A percentile compares a stretch with the other conserved stretches of the same genome.
Evolutionary conservation across 2,113 vertebrate species (phyloP).

Genomic region (Dinomys branickii): DNA sequence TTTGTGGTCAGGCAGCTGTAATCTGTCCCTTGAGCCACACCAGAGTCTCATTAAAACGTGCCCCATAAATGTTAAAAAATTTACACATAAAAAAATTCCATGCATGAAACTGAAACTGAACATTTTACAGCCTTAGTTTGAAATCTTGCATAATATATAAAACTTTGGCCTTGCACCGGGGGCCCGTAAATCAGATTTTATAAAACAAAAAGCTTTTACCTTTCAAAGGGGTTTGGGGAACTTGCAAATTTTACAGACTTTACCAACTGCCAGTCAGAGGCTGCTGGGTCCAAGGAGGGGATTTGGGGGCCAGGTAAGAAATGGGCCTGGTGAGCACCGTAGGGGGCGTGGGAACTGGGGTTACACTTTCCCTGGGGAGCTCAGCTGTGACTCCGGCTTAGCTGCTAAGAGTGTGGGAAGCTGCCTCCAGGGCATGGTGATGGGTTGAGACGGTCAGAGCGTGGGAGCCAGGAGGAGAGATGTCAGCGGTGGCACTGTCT

Average conservation of each 20-base stretch:
- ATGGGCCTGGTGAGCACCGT: not conserved
- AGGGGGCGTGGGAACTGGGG: not conserved
- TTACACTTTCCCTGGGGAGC: not conserved
- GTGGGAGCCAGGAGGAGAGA: rapidly evolving
- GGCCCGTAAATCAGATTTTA: conserved; percentile 87
- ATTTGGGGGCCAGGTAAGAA: not conserved
- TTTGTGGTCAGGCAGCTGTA: conserved; percentile 75
- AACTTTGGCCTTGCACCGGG: conserved; percentile 85
- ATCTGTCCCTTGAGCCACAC: conserved; percentile 84
- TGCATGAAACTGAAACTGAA: conserved; percentile 84
- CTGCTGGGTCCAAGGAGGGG: conserved; percentile 38
- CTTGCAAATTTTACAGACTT: conserved; percentile 89
- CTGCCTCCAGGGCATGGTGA: rapidly evolving
- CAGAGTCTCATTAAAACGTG: conserved; percentile 87
- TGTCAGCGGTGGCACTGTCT: not conserved
- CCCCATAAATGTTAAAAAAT: conserved; percentile 89
- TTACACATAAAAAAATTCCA: conserved; percentile 89
- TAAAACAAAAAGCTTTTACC: conserved; percentile 87
- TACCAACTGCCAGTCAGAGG: conserved; percentile 84
- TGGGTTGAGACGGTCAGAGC: not conserved
- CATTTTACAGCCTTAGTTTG: conserved; percentile 86
- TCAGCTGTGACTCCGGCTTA: not conserved
- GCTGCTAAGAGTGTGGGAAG: not conserved
- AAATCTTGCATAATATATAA: conserved; percentile 90
- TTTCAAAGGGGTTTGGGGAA: conserved; percentile 87